Conservation (phyloP, 2,797 vertebrate species). For the Emydoidea blandingii region DNA sequence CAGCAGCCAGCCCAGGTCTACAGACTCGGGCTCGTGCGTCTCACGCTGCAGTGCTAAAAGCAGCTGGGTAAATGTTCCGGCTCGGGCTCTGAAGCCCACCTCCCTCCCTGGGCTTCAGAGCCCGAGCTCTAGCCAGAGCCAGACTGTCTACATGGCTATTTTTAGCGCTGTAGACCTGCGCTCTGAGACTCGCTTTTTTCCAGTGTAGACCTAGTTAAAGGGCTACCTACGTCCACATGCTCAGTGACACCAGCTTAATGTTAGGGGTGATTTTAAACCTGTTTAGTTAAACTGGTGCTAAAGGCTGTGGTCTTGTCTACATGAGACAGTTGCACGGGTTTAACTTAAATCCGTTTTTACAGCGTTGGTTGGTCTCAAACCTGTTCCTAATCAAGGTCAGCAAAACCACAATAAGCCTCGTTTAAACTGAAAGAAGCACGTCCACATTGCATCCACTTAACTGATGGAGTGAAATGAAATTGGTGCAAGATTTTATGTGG, state of each 20-base stretch:
- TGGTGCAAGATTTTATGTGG: background rate
- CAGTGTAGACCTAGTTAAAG: background rate
- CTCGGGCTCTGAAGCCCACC: background rate
- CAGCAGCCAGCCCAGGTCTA: background rate
- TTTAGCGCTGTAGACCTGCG: background rate
- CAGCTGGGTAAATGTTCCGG: background rate
- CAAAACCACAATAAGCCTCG: background rate
- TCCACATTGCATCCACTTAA: background rate
- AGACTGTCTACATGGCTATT: background rate
- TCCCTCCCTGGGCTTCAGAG: background rate
- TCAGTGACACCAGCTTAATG: background rate
- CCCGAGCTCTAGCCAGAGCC: background rate
- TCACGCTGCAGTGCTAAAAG: background rate
- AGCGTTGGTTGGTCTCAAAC: background rate
- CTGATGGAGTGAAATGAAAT: background rate
- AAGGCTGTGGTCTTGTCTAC: background rate
- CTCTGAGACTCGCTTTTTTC: background rate
- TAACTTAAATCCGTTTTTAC: background rate
- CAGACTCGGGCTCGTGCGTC: background rate
- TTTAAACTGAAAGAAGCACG: background rate
- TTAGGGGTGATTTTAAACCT: background rate
- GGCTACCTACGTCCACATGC: background rate
- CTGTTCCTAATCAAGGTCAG: background rate
- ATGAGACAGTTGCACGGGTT: background rate
- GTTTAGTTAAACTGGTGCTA: background rate